Base-by-base conservation (phyloP, 2,888 invertebrate species). In the Molorchus minor region DNA sequence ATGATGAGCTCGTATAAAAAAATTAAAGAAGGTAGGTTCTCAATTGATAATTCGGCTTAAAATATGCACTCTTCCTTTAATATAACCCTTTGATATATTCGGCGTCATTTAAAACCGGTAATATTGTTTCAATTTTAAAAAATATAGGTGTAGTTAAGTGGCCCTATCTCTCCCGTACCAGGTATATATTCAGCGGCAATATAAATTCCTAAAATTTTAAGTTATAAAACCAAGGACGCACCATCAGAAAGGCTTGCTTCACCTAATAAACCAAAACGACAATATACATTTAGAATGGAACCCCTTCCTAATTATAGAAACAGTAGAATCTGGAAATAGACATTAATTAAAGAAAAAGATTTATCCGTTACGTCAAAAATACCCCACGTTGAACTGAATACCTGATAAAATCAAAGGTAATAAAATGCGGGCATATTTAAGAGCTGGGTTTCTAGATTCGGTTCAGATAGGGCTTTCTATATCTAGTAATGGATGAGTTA, bases 291-390 rank as follows among this genome's bases (percentile, higher is more conserved):
- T 36, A 38, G 21, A 56, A 60, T 40, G 49, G 53, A 46, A 58
- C 61, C 64, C 65, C 45, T 52, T 62, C 68, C 73, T 75, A 76
- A 75, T 76, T 76, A 75, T 72, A 73, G 73, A 75, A 71, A 68
- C 73, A 61, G 71, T 72, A 68, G 73, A 73, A 73, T 73, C 72
- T 73, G 61, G 65, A 64, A 70, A 71, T 69, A 71, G 68, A 68
- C 77, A 79, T 80, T 80, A 79, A 79, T 80, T 79, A 79, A 75
- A 75, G 74, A 71, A 71, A 71, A 76, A 79, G 79, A 80, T 80
- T 79, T 80, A 79, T 79, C 72, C 73, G 49, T 65, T n/a, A 73
- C 71, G 76, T 79, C 79, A 76, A 77, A 79, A 79, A 77, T 80
- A 80, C 75, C 79, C 79, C 77, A 78, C 77, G 77, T 78, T 71